Base-by-base conservation (phyloP, 2,888 invertebrate genomes). In the Polydrusus pterygomalis region DNA sequence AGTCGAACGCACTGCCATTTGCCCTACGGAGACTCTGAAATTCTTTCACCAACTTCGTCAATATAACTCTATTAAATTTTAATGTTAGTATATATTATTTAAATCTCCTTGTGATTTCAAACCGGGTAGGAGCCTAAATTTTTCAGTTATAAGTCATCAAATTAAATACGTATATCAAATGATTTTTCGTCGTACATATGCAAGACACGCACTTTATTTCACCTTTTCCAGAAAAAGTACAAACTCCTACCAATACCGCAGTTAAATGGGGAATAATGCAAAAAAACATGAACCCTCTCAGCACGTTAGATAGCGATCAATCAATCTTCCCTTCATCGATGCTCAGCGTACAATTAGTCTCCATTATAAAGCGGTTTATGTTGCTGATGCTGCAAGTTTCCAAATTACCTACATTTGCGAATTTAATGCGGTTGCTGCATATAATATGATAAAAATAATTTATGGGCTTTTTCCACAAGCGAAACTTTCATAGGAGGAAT, bases 291-390 rank as follows among this genome's bases (percentile, higher is more conserved):
- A 63, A 64, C 69, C 51, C 45, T 25, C 34, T 47, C 17, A 64
- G 69, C 72, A 76, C 72, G 72, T 72, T 72, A 69, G 72, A 69
- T 69, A 60, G 75, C 40, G 60, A 76, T 74, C 76, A 72, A 76
- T 76, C 76, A 72, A 71, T 76, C 62, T 58, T 56, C 38, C 54
- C 51, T 69, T 74, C 58, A 49, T 63, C 74, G 74, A 74, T 74
- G 45, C 47, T 69, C 49, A n/a, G 15, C 13, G 38, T 62, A 70
- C 75, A 75, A 71, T 75, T 75, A 75, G 75, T 75, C 71, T 75
- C 75, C 71, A 75, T 75, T 75, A 75, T 70, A 30, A 34, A 51
- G 62, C 65, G 71, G 75, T 75, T 60, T 75, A 75, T 71, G 70
- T 62, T 60, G 75, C 64, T 70, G 70, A 71, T 67, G 71, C 70